A percentile compares a stretch with the other conserved stretches of the same genome.
These are phyloP conservation scores for Simalia tracyae DNA, from an alignment of 2,797 vertebrate genomes.

Conservation along the genomic window DNA sequence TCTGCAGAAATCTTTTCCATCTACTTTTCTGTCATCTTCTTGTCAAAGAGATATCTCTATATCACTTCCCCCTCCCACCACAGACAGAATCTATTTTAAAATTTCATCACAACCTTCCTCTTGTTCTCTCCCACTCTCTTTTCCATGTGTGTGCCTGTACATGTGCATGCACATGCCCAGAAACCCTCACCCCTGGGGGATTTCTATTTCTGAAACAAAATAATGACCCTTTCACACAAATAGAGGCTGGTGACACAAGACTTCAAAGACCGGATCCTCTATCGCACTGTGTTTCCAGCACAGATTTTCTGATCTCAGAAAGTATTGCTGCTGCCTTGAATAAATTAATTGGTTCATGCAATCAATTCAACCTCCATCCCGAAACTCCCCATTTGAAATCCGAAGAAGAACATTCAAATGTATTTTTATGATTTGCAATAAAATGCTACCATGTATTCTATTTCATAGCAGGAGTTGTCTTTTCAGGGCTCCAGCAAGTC, in stretches of 20 bases:
- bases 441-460: not conserved
- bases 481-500: not conserved
- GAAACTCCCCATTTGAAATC: not conserved
- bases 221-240: conserved; percentile 38
- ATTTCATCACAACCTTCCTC: conserved; percentile 62
- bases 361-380: not conserved
- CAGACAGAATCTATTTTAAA: conserved; percentile 73
- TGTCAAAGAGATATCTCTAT: conserved; percentile 70
- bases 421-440: not conserved
- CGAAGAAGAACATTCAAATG: not conserved
- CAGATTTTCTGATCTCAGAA: conserved; percentile 23
- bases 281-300: not conserved
- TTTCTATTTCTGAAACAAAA: conserved; percentile 43
- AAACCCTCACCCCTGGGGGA: conserved; percentile 18
- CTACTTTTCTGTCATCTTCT: conserved; percentile 64
- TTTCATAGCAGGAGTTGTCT: not conserved
- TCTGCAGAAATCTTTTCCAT: conserved; percentile 63
- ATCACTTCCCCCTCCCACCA: conserved; percentile 55
- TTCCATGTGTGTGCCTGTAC: not conserved
- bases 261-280: conserved; percentile 14
- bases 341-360: not conserved
- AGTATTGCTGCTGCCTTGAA: conserved; percentile 16
- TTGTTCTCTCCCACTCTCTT: conserved; percentile 9
- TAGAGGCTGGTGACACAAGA: not conserved
- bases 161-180: conserved; percentile 1